phyloP scores from a whole-genome alignment of 2,797 vertebrate species.

The Sebastes kiyomatsui region DNA sequence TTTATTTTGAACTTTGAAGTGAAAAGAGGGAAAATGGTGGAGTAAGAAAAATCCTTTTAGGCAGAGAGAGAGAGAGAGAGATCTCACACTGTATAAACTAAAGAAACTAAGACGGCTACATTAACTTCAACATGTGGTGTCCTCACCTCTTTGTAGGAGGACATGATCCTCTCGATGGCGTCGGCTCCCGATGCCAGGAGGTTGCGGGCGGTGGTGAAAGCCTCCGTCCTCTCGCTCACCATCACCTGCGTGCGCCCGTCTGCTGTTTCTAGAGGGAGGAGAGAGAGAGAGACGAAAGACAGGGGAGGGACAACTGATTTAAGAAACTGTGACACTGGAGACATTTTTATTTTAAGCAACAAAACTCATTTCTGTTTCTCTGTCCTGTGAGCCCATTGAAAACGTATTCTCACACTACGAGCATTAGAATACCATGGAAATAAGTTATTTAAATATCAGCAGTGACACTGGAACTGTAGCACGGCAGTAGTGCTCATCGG shows the following conservation, averaged over 20 bases:
- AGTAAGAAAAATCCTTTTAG: neutral
- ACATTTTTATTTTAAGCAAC: neutral
- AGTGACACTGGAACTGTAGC: neutral
- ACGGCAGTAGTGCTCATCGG: neutral
- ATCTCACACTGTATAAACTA: neutral
- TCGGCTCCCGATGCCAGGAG: slow-evolving; percentile 94
- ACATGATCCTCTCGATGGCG: slow-evolving; percentile 99
- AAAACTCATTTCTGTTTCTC: neutral
- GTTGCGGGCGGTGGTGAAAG: slow-evolving; percentile 97
- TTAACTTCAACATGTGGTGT: accelerated
- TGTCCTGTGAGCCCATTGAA: too few relatives aligned
- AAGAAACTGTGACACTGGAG: neutral
- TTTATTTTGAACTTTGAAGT: neutral
- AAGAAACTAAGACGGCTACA: neutral
- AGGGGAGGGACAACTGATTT: neutral
- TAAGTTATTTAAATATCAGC: slow-evolving; percentile 13
- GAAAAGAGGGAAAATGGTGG: neutral
- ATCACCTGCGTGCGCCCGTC: slow-evolving; percentile 91
- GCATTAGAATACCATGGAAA: slow-evolving; percentile 9
- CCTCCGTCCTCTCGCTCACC: slow-evolving; percentile 98
- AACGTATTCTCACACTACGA: neutral
- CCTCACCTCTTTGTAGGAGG: slow-evolving; percentile 98
- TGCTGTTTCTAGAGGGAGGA: slow-evolving; percentile 83
- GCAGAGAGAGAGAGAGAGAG: neutral
- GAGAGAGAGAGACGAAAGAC: neutral